phyloP scores from a whole-genome alignment of 1,140 invertebrate species.

The Saccostrea echinata region DNA sequence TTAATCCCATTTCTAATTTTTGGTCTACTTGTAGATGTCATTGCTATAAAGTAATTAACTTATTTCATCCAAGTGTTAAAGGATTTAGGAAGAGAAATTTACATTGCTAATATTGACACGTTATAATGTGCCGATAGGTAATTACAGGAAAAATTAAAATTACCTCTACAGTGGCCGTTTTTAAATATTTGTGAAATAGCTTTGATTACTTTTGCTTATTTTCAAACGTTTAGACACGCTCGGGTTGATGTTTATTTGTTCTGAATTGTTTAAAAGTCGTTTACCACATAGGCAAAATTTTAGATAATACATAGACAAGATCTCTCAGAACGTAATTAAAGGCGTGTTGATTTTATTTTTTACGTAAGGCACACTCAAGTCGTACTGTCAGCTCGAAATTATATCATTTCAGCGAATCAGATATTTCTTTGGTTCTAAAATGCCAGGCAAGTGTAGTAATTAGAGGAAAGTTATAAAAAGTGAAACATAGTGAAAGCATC shows the following conservation, averaged over 20 bases:
- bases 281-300: neutral
- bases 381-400: neutral
- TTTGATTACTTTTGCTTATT: constrained; percentile 10
- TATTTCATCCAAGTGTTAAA: neutral
- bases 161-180: neutral
- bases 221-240: constrained; percentile 3
- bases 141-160: neutral
- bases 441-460: too few species aligned
- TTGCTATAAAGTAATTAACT: neutral
- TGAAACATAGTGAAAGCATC: too few species aligned
- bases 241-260: neutral
- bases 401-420: neutral
- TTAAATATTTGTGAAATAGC: constrained; percentile 17
- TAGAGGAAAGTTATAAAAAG: too few species aligned
- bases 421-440: neutral
- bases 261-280: neutral
- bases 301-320: neutral
- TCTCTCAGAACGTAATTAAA: neutral
- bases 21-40: too few species aligned
- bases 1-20: neutral
- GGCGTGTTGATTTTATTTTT: neutral
- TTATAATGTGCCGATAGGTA: neutral
- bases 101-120: constrained; percentile 5
- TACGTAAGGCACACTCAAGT: neutral
- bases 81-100: neutral